Evolutionary conservation across 2,113 vertebrate genomes (phyloP).

Genomic region (Nipponia nippon): DNA sequence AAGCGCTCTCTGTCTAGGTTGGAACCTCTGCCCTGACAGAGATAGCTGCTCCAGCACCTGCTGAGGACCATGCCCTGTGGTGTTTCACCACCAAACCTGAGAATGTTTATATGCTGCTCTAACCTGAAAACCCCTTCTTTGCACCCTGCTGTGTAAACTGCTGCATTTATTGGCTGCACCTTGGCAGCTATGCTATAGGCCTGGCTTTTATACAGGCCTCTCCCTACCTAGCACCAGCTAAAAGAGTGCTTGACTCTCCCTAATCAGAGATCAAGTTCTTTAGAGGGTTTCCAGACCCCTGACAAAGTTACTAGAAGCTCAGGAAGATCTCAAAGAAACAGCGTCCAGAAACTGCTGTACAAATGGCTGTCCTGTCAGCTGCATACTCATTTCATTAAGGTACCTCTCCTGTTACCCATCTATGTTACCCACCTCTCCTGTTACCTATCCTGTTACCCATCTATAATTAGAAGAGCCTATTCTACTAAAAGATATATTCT

Average conservation of each 20-base stretch:
- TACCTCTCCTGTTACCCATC: background rate
- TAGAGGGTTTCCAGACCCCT: background rate
- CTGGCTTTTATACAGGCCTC: background rate
- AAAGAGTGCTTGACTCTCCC: background rate
- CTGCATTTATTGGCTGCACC: background rate
- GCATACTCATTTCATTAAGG: background rate
- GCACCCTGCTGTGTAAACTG: background rate
- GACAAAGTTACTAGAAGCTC: background rate
- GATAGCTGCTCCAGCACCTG: background rate
- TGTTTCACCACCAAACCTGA: background rate
- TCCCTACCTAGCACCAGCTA: background rate
- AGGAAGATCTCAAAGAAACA: background rate
- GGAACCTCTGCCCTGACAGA: background rate
- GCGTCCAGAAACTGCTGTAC: background rate
- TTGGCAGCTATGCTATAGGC: background rate
- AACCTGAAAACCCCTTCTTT: background rate
- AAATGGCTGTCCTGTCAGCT: background rate
- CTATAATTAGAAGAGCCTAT: background rate
- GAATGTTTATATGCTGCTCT: background rate
- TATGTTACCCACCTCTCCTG: background rate
- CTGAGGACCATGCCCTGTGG: background rate
- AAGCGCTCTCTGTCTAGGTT: background rate
- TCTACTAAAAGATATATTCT: background rate
- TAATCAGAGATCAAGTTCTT: background rate
- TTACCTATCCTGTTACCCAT: background rate